These are phyloP conservation scores for Heliconius erato DNA, from an alignment of 2,888 invertebrate genomes.

Conservation along the genomic window DNA sequence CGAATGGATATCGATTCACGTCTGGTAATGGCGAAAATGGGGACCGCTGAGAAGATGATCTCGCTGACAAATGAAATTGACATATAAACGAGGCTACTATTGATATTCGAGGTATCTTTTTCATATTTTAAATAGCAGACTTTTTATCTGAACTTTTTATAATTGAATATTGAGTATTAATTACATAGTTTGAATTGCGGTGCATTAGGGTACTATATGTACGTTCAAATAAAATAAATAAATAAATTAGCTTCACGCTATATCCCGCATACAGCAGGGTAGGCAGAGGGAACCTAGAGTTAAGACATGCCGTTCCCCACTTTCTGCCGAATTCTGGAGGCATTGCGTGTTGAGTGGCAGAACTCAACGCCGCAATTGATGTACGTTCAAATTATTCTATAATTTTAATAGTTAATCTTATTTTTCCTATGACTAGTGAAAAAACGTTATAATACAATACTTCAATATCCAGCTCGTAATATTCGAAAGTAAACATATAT, in stretches of 20 bases:
- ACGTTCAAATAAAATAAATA: no score
- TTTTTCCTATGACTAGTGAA: neutral
- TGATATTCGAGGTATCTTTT: neutral
- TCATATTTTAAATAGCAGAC: neutral
- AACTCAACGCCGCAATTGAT: no score
- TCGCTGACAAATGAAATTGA: conserved; percentile 41
- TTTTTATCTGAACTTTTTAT: neutral
- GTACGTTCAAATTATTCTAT: no score
- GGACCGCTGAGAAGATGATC: conserved; percentile 42
- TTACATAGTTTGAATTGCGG: neutral
- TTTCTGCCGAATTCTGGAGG: no score
- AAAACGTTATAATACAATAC: no score
- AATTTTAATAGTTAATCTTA: neutral
- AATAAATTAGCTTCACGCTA: no score
- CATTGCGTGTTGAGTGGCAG: no score
- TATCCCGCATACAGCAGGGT: no score
- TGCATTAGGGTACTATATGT: no score
- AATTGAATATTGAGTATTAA: neutral
- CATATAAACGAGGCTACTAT: conserved; percentile 27
- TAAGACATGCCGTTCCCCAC: no score
- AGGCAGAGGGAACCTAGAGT: no score
- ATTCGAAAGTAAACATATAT: neutral
- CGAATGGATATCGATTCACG: conserved; percentile 38
- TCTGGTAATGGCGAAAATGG: conserved; percentile 39
- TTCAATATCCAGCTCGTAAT: neutral